Percentiles rank a stretch among this genome's conserved stretches.
phyloP scores from a whole-genome alignment of 2,797 vertebrate genomes.

The Lepilemur ruficaudatus region DNA sequence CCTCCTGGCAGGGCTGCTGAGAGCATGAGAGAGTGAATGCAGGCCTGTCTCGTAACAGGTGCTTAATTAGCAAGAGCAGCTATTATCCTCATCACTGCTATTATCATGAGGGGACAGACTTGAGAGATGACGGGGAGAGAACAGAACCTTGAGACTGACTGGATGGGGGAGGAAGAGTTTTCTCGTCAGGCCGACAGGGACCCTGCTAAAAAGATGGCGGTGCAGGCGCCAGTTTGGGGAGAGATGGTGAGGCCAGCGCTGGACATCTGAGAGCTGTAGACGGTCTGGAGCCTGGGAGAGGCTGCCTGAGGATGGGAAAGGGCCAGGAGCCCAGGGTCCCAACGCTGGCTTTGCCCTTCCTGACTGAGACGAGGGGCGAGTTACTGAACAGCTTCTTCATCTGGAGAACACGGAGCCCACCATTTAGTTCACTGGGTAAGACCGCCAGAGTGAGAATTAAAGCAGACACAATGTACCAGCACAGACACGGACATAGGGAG shows the following conservation, averaged over 20 bases:
- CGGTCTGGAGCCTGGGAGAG: neutral
- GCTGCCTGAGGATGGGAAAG: neutral
- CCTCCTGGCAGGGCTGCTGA: neutral
- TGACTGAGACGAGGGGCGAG: neutral
- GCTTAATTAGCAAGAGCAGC: slow-evolving; percentile 48
- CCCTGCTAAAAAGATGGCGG: neutral
- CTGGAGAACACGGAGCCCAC: neutral
- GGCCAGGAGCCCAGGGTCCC: neutral
- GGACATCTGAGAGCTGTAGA: neutral
- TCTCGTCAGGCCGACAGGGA: neutral
- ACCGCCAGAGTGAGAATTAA: too few relatives aligned
- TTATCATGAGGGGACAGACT: slow-evolving; percentile 16
- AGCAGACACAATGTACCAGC: neutral
- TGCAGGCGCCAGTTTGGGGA: neutral
- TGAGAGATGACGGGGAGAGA: neutral
- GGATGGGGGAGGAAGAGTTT: neutral
- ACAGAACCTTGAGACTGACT: neutral
- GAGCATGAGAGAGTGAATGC: neutral
- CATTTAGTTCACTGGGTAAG: neutral
- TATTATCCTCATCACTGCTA: slow-evolving; percentile 59
- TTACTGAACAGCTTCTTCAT: neutral
- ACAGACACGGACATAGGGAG: neutral
- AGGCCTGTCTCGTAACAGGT: slow-evolving; percentile 38
- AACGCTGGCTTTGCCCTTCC: neutral
- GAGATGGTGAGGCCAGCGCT: neutral